Evolutionary conservation across 2,113 vertebrate species (phyloP), one percentile per base, ranked within the genome.

Genomic region (Puntigrus tetrazona): DNA sequence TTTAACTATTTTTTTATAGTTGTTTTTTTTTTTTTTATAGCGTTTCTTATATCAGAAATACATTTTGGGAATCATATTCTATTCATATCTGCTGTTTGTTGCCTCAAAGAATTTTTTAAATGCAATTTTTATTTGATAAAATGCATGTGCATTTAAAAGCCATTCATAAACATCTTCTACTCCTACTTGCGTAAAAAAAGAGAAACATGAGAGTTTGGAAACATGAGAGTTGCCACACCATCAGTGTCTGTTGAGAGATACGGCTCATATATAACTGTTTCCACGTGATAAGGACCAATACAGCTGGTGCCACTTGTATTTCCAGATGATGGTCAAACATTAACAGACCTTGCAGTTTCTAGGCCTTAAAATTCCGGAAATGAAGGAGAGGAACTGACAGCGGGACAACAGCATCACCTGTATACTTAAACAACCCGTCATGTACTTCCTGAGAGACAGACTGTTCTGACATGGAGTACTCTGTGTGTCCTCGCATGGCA

Each of bases 271-370:
- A 89, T 92, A 90, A 92, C 92, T 94, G 92, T 92, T 89, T 92
- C 88, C 74, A 65, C 82, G 91, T 55, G 93, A 95, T 95, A 95
- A 94, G 92, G 92, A 89, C 91, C 89, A 91, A 90, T 91, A 89
- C 88, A 90, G 87, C 91, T 88, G 91, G 91, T 88, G 89, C 89
- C 90, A 89, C 90, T 92, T 91, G 92, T 91, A 90, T 89, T 87
- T 63, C 84, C 75, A 75, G 36, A 47, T 80, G 89, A 73, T 90
- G 91, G 91, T 88, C 87, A 95, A 94, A 94, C 88, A 95, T 95
- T 94, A 94, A 94, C 92, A 86, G 86, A 75, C 86, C 88, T 85
- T 90, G 90, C 87, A 83, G 73, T 92, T 91, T 90, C 87, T 92
- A 91, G 89, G 89, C 90, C 90, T 90, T 91, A 91, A 93, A 93